phyloP scores from a whole-genome alignment of 2,113 vertebrate species.

The Phyllopteryx taeniolatus region DNA sequence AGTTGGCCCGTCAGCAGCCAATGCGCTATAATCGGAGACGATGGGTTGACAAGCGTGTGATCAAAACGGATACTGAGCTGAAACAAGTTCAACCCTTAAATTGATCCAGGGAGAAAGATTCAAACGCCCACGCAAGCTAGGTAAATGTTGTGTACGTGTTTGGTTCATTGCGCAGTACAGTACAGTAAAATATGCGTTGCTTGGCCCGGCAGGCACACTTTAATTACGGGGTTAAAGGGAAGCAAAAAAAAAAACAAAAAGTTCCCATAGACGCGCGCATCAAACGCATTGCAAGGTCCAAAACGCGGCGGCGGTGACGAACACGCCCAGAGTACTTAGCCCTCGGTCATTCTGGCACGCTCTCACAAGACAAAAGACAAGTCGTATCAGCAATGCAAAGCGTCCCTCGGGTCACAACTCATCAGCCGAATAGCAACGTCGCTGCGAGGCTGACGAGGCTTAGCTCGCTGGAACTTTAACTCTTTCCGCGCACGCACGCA shows the following conservation, averaged over 20 bases:
- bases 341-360: constrained; percentile 6
- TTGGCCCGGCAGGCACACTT: neutral
- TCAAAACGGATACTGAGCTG: neutral
- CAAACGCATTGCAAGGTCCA: neutral
- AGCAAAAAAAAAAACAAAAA: neutral
- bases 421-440: neutral
- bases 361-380: constrained; percentile 8
- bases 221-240: neutral
- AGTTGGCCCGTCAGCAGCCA: constrained; percentile 2
- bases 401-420: constrained; percentile 10
- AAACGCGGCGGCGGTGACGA: neutral
- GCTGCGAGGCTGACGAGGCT: neutral
- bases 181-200: neutral
- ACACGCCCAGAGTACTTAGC: constrained; percentile 9
- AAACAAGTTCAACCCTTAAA: neutral
- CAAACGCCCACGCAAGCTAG: neutral
- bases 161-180: neutral
- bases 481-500: neutral
- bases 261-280: neutral
- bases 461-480: neutral
- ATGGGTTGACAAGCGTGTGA: neutral
- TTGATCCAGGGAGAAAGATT: neutral
- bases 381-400: constrained; percentile 9
- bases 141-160: neutral
- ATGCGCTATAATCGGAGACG: neutral